Evolutionary conservation across 1,140 invertebrate genomes (phyloP).

Genomic region (Solen grandis): DNA sequence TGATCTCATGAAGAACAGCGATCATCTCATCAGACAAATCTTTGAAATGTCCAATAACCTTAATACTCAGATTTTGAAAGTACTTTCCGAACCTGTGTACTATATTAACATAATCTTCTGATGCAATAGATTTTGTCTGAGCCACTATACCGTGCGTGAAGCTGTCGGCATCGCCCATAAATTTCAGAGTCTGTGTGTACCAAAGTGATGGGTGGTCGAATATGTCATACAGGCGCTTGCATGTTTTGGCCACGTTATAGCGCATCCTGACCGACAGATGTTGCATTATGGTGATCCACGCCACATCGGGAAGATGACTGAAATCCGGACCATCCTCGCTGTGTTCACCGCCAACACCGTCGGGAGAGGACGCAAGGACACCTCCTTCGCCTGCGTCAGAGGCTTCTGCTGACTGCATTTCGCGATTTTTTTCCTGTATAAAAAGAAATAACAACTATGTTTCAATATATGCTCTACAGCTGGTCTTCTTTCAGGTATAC

Average conservation of each 20-base stretch:
- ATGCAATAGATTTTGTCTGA: slow-evolving; percentile 17
- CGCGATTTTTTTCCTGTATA: too few relatives aligned
- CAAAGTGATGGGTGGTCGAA: slow-evolving; percentile 67
- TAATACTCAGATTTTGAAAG: slow-evolving; percentile 61
- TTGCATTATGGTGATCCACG: slow-evolving; percentile 60
- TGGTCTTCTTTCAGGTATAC: too few relatives aligned
- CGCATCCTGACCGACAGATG: slow-evolving; percentile 56
- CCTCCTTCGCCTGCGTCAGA: too few relatives aligned
- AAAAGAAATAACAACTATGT: too few relatives aligned
- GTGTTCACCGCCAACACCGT: too few relatives aligned
- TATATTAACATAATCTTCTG: slow-evolving; percentile 42
- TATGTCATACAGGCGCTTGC: slow-evolving; percentile 48
- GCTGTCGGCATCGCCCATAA: slow-evolving; percentile 53
- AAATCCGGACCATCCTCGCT: slow-evolving; percentile 49
- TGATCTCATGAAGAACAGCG: slow-evolving; percentile 42
- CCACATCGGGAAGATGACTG: slow-evolving; percentile 59
- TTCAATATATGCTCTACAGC: too few relatives aligned
- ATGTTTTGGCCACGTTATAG: slow-evolving; percentile 50
- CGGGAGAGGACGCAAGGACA: too few relatives aligned
- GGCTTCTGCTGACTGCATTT: too few relatives aligned
- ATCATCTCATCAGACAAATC: slow-evolving; percentile 39
- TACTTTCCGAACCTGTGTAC: slow-evolving; percentile 59
- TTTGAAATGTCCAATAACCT: slow-evolving; percentile 55
- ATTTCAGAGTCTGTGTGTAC: slow-evolving; percentile 48
- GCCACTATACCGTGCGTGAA: slow-evolving; percentile 19